Evolutionary conservation across 2,113 vertebrate genomes (phyloP).

Genomic region (Melanerpes formicivorus): DNA sequence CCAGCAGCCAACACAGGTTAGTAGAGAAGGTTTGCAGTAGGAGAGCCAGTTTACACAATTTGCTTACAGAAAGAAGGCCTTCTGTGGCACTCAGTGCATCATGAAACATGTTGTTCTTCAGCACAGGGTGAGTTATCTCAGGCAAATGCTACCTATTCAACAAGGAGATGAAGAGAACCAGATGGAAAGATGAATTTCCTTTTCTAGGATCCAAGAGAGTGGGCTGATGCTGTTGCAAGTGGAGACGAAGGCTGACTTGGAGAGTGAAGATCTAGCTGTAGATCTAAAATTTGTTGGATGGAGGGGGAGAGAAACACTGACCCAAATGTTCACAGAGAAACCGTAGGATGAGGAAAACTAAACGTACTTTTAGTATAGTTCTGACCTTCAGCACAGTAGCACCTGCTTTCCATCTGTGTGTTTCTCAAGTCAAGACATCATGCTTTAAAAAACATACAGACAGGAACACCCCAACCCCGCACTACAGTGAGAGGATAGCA

Average conservation of each 20-base stretch:
- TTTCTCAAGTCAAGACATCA: background rate
- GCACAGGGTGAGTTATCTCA: background rate
- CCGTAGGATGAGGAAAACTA: conserved; percentile 24
- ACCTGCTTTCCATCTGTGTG: conserved; percentile 3
- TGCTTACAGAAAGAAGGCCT: background rate
- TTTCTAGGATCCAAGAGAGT: conserved; percentile 57
- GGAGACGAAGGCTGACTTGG: conserved; percentile 50
- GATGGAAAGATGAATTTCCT: conserved; percentile 58
- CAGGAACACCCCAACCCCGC: background rate
- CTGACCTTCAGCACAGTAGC: conserved; percentile 11
- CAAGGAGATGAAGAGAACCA: conserved; percentile 37
- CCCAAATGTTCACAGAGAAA: conserved; percentile 21
- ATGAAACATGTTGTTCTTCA: conserved; percentile 30
- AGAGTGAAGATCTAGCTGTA: conserved; percentile 59
- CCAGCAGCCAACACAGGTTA: background rate
- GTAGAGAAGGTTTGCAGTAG: background rate
- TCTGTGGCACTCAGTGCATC: conserved; percentile 4
- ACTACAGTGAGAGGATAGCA: background rate
- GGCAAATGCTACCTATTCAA: conserved; percentile 35
- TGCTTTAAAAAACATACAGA: background rate
- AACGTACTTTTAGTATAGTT: background rate
- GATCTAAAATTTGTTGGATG: conserved; percentile 38
- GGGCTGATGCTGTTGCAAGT: conserved; percentile 46
- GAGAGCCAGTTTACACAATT: conserved; percentile 21
- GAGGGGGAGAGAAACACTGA: conserved; percentile 38